Evolutionary conservation across 2,888 invertebrate genomes (phyloP).

Genomic region (Macrophya alboannulata): DNA sequence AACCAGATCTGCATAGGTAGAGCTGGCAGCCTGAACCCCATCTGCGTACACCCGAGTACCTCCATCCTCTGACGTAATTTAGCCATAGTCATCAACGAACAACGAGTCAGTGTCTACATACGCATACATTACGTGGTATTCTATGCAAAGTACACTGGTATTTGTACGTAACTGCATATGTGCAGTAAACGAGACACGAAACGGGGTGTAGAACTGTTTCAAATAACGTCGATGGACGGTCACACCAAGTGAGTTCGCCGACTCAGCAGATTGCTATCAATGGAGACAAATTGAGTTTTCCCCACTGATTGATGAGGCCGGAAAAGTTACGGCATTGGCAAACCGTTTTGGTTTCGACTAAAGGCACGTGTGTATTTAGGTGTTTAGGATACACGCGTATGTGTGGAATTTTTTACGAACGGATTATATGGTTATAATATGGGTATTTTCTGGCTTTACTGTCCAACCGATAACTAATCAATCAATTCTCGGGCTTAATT

Average conservation of each 20-base stretch:
- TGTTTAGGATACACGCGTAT: background rate
- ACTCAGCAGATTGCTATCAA: constrained; percentile 79
- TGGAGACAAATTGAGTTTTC: constrained; percentile 79
- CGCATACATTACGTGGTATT: constrained; percentile 45
- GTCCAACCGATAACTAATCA: background rate
- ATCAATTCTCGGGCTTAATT: background rate
- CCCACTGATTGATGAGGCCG: constrained; percentile 78
- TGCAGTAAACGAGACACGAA: constrained; percentile 9
- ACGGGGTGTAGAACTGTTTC: constrained; percentile 40
- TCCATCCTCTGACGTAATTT: constrained; percentile 52
- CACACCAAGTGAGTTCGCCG: constrained; percentile 66
- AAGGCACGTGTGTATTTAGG: background rate
- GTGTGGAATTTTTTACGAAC: background rate
- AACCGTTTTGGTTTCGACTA: constrained; percentile 23
- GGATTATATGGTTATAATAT: background rate
- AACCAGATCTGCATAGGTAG: constrained; percentile 48
- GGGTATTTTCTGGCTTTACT: background rate
- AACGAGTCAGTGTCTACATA: constrained; percentile 50
- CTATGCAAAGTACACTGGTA: background rate
- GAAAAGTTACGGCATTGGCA: constrained; percentile 32
- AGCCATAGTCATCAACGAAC: constrained; percentile 55
- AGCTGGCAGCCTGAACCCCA: constrained; percentile 7
- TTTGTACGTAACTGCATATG: background rate
- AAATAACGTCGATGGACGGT: constrained; percentile 24
- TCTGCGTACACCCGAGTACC: constrained; percentile 11